phyloP scores from a whole-genome alignment of 2,888 invertebrate species.

The Oxycera nigricornis region DNA sequence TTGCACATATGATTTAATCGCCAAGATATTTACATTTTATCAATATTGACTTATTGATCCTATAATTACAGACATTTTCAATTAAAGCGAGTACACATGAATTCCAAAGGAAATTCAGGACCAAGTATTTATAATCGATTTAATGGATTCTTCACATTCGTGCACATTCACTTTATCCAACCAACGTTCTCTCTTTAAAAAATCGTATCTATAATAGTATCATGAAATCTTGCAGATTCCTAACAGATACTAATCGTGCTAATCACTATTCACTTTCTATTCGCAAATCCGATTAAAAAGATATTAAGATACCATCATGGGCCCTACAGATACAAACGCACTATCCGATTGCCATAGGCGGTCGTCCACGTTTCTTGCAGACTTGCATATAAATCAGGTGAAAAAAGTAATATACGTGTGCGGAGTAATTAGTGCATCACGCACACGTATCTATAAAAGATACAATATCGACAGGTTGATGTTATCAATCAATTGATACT shows the following conservation, averaged over 20 bases:
- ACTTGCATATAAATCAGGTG: neutral
- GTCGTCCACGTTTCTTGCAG: neutral
- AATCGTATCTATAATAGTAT: no score
- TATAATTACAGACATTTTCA: no score
- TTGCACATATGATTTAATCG: no score
- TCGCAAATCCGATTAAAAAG: neutral
- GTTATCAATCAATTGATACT: neutral
- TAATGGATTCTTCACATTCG: no score
- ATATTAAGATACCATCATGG: neutral
- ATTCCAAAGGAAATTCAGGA: no score
- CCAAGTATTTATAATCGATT: no score
- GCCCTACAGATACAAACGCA: neutral
- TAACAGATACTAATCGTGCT: neutral
- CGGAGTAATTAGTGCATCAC: neutral
- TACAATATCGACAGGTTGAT: neutral
- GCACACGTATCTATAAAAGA: neutral
- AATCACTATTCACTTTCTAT: neutral
- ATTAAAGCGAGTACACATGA: no score
- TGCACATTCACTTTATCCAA: no score
- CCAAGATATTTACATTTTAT: no score
- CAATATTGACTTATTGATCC: no score
- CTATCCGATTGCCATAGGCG: neutral
- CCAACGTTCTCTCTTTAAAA: no score
- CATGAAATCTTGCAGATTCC: no score
- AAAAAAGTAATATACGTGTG: neutral